A percentile compares a stretch with the other conserved stretches of the same genome.
Evolutionary conservation across 2,113 vertebrate species (phyloP).

Genomic region (Regulus satrapa): DNA sequence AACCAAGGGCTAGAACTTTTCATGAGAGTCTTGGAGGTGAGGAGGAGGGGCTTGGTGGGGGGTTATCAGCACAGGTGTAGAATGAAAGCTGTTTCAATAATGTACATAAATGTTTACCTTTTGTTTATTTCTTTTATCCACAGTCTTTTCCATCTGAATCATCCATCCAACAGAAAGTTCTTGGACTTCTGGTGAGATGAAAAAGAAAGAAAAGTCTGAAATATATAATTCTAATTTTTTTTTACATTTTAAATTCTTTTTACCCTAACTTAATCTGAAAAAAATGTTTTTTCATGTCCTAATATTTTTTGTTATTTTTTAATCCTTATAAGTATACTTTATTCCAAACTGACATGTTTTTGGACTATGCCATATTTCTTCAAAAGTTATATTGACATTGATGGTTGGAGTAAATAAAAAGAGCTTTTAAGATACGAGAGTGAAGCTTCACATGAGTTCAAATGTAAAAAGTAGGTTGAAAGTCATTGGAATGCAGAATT

Average conservation of each 20-base stretch:
- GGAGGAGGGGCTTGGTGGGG: background rate
- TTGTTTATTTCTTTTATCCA: constrained; percentile 8
- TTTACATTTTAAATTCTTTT: background rate
- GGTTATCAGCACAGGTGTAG: background rate
- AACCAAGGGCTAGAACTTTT: constrained; percentile 97
- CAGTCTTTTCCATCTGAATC: constrained; percentile 96
- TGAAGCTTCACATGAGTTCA: background rate
- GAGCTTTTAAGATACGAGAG: background rate
- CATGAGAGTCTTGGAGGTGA: constrained; percentile 96
- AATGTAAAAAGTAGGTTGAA: background rate
- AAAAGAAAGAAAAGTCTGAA: background rate
- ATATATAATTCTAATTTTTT: background rate
- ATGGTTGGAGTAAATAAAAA: background rate
- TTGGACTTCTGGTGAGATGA: constrained; percentile 92
- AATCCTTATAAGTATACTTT: background rate
- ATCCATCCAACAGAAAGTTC: constrained; percentile 97
- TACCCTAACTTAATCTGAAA: background rate
- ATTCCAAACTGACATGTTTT: background rate
- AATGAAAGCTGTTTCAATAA: background rate
- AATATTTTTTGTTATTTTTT: background rate
- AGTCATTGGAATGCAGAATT: background rate
- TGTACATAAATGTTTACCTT: background rate
- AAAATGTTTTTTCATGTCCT: background rate
- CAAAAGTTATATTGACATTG: background rate
- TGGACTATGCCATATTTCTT: background rate